Evolutionary conservation across 2,113 vertebrate genomes (phyloP).

Genomic region (Archilochus colubris): DNA sequence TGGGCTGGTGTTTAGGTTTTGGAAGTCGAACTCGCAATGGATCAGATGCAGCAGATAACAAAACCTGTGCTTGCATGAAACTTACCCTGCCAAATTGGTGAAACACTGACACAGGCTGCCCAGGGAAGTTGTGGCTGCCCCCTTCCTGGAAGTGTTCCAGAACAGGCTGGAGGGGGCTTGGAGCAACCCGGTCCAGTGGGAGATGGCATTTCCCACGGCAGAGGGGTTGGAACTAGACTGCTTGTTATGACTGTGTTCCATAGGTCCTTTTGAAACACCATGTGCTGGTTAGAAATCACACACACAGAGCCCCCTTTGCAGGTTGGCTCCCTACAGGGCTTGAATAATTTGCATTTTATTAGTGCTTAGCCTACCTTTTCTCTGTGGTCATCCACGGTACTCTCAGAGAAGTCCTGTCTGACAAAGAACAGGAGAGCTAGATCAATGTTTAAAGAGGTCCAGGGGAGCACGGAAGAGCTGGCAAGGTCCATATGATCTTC

Average conservation of each 20-base stretch:
- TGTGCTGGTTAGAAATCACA: not conserved
- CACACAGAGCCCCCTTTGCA: not conserved
- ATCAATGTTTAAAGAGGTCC: not conserved
- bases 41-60: not conserved
- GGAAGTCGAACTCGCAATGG: not conserved
- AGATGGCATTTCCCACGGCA: no score
- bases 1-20: not conserved
- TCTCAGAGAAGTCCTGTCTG: not conserved
- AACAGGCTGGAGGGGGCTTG: no score
- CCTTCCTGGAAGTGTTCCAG: no score
- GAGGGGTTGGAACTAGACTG: no score
- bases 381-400: rapidly evolving
- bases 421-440: not conserved
- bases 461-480: not conserved
- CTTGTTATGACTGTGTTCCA: not conserved
- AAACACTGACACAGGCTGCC: no score
- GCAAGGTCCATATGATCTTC: rapidly evolving
- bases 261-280: not conserved
- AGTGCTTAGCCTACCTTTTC: not conserved
- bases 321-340: not conserved
- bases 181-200: no score
- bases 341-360: not conserved
- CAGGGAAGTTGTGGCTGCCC: no score
- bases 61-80: not conserved
- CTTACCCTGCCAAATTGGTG: not conserved